Percentiles rank a stretch among this genome's conserved stretches.
These are phyloP conservation scores for Thripadectes ignobilis DNA, from an alignment of 2,797 vertebrate genomes.

Conservation along the genomic window DNA sequence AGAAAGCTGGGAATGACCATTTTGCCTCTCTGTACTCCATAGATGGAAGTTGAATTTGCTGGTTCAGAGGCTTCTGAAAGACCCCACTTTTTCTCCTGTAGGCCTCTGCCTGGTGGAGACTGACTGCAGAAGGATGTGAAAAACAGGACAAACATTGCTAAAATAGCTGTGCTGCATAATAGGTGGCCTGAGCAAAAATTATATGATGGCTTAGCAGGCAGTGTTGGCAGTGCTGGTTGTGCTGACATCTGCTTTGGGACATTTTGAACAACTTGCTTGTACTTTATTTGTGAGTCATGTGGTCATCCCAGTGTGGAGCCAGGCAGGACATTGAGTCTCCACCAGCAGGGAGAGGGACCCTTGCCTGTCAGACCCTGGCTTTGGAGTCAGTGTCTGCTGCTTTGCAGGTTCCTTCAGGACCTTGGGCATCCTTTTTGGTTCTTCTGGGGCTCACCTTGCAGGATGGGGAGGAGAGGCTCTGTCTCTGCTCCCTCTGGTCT, in stretches of 20 bases:
- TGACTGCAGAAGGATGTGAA: not conserved
- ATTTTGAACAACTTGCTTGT: not conserved
- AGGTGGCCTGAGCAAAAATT: constrained; percentile 9
- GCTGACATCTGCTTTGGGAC: not conserved
- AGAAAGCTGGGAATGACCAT: not conserved
- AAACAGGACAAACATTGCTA: not conserved
- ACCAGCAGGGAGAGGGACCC: not conserved
- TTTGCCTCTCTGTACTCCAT: not conserved
- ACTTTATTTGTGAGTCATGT: not conserved
- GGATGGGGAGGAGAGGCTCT: not conserved
- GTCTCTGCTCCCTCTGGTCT: not conserved
- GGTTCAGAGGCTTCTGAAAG: not conserved
- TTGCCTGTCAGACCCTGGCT: not conserved
- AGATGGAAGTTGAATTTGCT: not conserved
- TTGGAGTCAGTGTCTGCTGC: not conserved
- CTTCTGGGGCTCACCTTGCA: not conserved
- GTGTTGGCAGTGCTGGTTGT: not conserved
- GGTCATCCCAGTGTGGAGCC: not conserved
- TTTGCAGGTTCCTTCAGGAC: not conserved
- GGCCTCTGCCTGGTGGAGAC: not conserved
- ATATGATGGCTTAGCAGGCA: not conserved
- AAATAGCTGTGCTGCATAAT: constrained; percentile 18
- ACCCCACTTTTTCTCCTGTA: not conserved
- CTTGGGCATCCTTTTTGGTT: not conserved
- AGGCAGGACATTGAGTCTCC: not conserved